A percentile compares a stretch with the other conserved stretches of the same genome.
phyloP scores from a whole-genome alignment of 2,113 vertebrate species.

The Clupea harengus region DNA sequence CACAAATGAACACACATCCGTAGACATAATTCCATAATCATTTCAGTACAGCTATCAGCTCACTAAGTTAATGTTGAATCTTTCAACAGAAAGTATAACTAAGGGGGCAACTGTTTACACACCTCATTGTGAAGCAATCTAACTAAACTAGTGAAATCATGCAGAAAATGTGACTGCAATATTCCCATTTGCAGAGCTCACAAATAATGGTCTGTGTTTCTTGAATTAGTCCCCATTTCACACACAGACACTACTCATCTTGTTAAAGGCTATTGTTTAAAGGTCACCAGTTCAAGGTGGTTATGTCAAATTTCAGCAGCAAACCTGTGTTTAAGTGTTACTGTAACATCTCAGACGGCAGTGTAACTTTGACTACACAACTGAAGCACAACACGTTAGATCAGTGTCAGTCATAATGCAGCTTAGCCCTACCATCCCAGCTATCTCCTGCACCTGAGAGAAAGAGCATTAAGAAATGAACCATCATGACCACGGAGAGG shows the following conservation, averaged over 20 bases:
- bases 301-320: background rate
- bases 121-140: no score
- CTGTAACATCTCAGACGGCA: background rate
- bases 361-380: background rate
- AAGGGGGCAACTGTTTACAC: no score
- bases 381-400: background rate
- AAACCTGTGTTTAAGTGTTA: background rate
- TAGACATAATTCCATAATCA: background rate
- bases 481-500: conserved; percentile 16
- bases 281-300: background rate
- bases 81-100: no score
- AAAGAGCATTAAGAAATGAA: conserved; percentile 48
- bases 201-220: background rate
- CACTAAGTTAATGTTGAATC: no score
- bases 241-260: background rate
- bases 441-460: conserved; percentile 83
- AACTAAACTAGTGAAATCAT: no score
- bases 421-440: conserved; percentile 82
- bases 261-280: background rate
- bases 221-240: background rate
- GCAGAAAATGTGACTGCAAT: no score
- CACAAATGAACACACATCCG: background rate
- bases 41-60: no score
- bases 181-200: background rate
- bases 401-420: conserved; percentile 39